Percentiles rank a stretch among this genome's conserved stretches.
Evolutionary conservation across 2,888 invertebrate species (phyloP).

Genomic region (Oasisia sp.): DNA sequence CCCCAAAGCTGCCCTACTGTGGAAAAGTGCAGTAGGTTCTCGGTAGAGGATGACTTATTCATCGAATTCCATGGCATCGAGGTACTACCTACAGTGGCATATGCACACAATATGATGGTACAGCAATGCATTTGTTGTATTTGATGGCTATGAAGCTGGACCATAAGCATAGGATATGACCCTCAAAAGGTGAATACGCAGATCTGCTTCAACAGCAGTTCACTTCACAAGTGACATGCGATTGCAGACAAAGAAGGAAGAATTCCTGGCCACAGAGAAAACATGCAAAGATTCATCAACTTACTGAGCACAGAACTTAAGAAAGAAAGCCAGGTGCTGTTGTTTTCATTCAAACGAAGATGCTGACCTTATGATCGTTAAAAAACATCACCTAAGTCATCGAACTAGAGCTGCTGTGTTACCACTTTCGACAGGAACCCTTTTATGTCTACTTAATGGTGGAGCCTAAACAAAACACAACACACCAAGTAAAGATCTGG

Average conservation of each 20-base stretch:
- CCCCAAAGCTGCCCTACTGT: not conserved
- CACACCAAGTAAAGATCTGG: too few species aligned
- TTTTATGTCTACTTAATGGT: not conserved
- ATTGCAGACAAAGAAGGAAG: conserved; percentile 42
- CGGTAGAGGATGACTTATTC: conserved; percentile 45
- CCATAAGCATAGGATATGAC: conserved; percentile 46
- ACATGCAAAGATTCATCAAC: conserved; percentile 46
- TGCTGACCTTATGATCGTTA: conserved; percentile 48
- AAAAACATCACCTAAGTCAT: conserved; percentile 37
- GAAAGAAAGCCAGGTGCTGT: conserved; percentile 27
- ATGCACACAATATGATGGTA: conserved; percentile 38
- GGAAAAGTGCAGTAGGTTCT: conserved; percentile 35
- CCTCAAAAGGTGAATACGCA: conserved; percentile 41
- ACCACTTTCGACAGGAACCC: not conserved
- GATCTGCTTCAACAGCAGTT: conserved; percentile 35
- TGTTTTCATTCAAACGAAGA: conserved; percentile 43
- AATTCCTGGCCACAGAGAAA: conserved; percentile 42
- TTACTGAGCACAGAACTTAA: conserved; percentile 34
- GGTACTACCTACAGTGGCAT: conserved; percentile 41
- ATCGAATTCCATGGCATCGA: conserved; percentile 41
- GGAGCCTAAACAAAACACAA: not conserved
- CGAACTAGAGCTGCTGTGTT: conserved; percentile 14
- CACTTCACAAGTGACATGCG: conserved; percentile 39
- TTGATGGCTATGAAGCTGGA: conserved; percentile 46
- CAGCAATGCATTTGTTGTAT: conserved; percentile 39